Evolutionary conservation across 2,113 vertebrate genomes (phyloP).

Genomic region (Gasterosteus nipponicus): DNA sequence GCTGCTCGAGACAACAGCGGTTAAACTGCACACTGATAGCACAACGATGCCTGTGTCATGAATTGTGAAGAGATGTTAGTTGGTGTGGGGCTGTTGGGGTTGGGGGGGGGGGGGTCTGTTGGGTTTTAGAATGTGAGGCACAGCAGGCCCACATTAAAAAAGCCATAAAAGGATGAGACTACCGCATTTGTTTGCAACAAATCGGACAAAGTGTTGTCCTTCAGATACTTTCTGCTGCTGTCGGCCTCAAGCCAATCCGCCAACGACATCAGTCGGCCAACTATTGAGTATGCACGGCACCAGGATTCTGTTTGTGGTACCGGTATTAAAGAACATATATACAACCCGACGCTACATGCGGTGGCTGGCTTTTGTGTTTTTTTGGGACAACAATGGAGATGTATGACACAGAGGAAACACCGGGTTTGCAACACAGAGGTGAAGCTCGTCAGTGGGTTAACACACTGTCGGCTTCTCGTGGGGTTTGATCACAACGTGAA

Average conservation of each 20-base stretch:
- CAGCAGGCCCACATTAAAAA: conserved; percentile 42
- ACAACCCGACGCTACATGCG: not conserved
- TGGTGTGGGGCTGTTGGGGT: conserved; percentile 37
- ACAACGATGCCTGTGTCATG: conserved; percentile 42
- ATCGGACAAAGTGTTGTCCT: conserved; percentile 29
- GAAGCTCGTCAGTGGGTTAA: conserved; percentile 7
- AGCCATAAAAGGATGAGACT: conserved; percentile 24
- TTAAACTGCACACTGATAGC: conserved; percentile 58
- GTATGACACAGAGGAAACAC: not conserved
- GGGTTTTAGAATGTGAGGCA: conserved; percentile 27
- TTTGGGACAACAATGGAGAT: conserved; percentile 2
- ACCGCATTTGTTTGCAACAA: conserved; percentile 10
- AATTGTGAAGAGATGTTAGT: conserved; percentile 64
- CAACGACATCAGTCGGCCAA: not conserved
- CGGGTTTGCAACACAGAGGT: not conserved
- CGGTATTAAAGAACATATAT: conserved; percentile 3
- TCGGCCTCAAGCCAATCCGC: conserved; percentile 1
- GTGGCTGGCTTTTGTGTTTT: conserved; percentile 16
- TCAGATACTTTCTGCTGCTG: conserved; percentile 11
- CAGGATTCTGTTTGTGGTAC: not conserved
- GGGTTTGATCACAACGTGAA: not conserved
- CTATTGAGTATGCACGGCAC: not conserved
- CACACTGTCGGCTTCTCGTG: conserved; percentile 11
- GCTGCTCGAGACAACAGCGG: conserved; percentile 58
- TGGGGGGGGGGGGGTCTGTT: not conserved